Conservation (phyloP, 2,113 vertebrate genomes). For the Mus spicilegus region DNA sequence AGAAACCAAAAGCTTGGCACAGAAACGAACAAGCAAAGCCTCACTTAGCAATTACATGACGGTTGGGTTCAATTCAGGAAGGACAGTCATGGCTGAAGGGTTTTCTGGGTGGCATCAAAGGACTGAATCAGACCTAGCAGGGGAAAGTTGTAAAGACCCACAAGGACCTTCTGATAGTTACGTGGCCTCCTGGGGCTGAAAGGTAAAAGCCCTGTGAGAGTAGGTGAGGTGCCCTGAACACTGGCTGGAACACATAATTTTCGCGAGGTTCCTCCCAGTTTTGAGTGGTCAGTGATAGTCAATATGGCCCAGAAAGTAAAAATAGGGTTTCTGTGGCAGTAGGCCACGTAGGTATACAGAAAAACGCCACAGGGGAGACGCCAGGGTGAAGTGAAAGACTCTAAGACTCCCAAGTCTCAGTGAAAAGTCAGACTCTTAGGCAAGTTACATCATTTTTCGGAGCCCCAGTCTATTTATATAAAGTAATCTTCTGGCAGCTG, state of each 20-base stretch:
- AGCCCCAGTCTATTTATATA: neutral
- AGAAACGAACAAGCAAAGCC: neutral
- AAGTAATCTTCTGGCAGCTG: neutral
- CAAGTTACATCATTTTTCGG: slow-evolving; percentile 26
- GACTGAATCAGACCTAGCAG: slow-evolving; percentile 6
- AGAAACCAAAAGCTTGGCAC: slow-evolving; percentile 11
- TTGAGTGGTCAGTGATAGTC: neutral
- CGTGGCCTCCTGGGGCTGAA: neutral
- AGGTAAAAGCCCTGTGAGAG: neutral
- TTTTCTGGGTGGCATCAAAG: slow-evolving; percentile 55
- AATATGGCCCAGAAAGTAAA: neutral
- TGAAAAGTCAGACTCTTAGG: neutral
- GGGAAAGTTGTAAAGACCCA: neutral
- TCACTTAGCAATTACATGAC: slow-evolving; percentile 10
- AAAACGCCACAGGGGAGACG: neutral
- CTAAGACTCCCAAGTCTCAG: neutral
- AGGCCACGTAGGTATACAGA: neutral
- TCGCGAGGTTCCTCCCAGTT: neutral
- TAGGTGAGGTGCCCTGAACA: neutral
- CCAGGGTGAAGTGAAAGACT: neutral
- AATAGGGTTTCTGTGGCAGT: neutral
- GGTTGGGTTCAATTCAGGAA: neutral
- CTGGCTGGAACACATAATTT: neutral
- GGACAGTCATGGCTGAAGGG: neutral
- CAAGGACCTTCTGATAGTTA: neutral